Conservation (phyloP, 2,113 vertebrate genomes). For the Xiphophorus couchianus region DNA sequence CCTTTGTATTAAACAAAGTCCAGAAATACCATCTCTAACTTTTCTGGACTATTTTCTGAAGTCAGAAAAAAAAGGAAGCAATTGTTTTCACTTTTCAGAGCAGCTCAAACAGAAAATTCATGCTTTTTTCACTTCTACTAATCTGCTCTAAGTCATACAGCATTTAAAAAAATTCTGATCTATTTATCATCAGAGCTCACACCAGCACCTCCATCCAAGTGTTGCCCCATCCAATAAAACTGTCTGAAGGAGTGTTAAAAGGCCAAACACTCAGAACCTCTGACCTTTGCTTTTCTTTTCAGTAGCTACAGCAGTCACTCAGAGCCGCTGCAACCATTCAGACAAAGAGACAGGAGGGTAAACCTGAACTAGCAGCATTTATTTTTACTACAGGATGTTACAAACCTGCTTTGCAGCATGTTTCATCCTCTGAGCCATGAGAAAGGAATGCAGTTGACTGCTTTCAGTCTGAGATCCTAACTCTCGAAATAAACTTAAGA, state of each 20-base stretch:
- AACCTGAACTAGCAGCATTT: slow-evolving; percentile 10
- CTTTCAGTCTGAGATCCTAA: background rate
- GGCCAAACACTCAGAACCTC: background rate
- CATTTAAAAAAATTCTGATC: background rate
- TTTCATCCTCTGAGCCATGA: background rate
- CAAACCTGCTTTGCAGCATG: slow-evolving; percentile 34
- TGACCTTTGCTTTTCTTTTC: slow-evolving; percentile 26
- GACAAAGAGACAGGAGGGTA: slow-evolving; percentile 1
- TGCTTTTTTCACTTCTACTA: background rate
- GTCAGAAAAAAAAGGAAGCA: background rate
- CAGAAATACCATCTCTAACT: background rate
- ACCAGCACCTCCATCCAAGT: background rate
- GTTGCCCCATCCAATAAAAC: background rate
- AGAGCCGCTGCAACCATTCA: background rate
- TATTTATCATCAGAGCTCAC: background rate
- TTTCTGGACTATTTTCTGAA: background rate
- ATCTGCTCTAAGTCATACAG: background rate
- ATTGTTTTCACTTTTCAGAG: background rate
- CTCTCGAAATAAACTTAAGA: background rate
- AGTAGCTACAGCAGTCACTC: slow-evolving; percentile 53
- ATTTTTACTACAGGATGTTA: slow-evolving; percentile 37
- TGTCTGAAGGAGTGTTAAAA: background rate
- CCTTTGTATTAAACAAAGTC: background rate
- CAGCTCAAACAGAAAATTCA: background rate
- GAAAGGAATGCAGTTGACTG: background rate